Conservation (phyloP, 2,797 vertebrate genomes). For the Dryobates pubescens region DNA sequence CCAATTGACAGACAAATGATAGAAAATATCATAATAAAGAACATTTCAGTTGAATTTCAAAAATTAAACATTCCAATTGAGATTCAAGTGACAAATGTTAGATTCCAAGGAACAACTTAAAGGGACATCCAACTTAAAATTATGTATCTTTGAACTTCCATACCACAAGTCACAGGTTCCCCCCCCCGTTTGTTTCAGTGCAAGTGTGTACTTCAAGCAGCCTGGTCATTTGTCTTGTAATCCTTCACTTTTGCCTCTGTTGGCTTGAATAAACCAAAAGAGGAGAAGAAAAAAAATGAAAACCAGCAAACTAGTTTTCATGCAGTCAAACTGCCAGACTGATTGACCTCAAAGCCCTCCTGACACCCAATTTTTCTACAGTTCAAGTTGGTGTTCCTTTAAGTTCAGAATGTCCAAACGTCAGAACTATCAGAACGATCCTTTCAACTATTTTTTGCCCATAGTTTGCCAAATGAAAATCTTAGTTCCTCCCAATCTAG, state of each 20-base stretch:
- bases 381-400: slow-evolving; percentile 34
- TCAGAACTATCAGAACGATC: background rate
- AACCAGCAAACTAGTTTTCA: background rate
- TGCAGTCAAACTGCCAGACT: background rate
- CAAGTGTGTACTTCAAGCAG: background rate
- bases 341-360: background rate
- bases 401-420: background rate
- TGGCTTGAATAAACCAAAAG: background rate
- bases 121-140: slow-evolving; percentile 39
- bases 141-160: background rate
- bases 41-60: background rate
- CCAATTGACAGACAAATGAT: slow-evolving; percentile 38
- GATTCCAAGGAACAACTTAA: slow-evolving; percentile 27
- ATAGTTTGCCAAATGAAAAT: background rate
- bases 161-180: background rate
- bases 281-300: background rate
- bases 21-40: slow-evolving; percentile 51
- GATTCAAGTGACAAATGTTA: background rate
- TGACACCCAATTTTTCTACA: background rate
- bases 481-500: slow-evolving; percentile 14
- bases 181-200: background rate
- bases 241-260: background rate
- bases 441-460: background rate
- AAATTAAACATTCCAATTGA: background rate
- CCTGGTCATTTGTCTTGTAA: background rate